Evolutionary conservation across 92 coral and sea anemone species (phyloP), one percentile per base, ranked within the genome.

Genomic region (Meandrina meandrites): DNA sequence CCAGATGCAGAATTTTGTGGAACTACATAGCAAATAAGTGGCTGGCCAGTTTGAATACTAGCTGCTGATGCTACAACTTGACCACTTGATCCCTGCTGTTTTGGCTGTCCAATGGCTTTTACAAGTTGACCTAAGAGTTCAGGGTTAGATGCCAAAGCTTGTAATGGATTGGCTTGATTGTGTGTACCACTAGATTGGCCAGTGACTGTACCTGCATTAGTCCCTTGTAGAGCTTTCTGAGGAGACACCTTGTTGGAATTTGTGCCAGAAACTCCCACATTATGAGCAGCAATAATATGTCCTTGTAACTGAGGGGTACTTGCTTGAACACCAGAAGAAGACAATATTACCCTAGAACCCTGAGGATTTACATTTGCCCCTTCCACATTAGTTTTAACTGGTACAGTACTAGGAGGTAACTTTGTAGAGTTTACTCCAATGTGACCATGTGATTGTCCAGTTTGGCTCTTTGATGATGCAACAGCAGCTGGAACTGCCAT

Each of bases 401-500:
- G 87, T 16, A 85, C 24, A 60, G 13, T 85, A 60, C 57, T 74
- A 2, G 81, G 40, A 24, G 87, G 5, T 45, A 53, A 24, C 81
- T 45, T 47, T 47, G 62, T 8, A n/a, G 62, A 47, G 57, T 27
- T 77, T 22, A 53, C 18, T 28, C 58, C 57, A 77, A 47, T 16
- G 37, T 60, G 88, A 34, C 24, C 21, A 24, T 47, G 82, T 64
- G 82, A 31, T 30, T 82, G 45, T 40, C 47, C 76, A 84, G 31
- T 21, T 83, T 83, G 79, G 69, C 42, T 56, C 54, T 74, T 83
- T 21, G 66, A 28, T 28, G 88, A 85, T 13, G 67, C 88, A 27
- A 85, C 82, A 76, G 76, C 83, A 58, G 88, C 47, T 18, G 88
- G 88, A 40, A 85, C 88, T 40, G 88, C 88, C 88, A 85, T 85